These are phyloP conservation scores for Lindbergichthys nudifrons DNA, from an alignment of 2,797 vertebrate genomes.

Conservation along the genomic window DNA sequence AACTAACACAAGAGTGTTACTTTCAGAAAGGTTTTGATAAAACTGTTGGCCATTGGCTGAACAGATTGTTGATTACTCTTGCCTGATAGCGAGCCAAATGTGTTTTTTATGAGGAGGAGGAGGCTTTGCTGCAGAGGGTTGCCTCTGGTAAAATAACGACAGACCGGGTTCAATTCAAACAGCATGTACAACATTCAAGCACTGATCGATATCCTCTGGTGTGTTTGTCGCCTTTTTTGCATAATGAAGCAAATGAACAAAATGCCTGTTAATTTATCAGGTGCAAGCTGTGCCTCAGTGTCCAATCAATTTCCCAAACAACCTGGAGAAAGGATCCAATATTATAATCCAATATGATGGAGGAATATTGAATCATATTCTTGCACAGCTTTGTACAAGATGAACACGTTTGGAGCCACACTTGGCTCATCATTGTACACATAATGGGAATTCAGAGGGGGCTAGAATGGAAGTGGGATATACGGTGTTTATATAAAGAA, in stretches of 20 bases:
- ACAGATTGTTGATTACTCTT: slow-evolving; percentile 74
- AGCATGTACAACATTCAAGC: slow-evolving; percentile 66
- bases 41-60: slow-evolving; percentile 55
- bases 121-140: slow-evolving; percentile 29
- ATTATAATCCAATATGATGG: slow-evolving; percentile 53
- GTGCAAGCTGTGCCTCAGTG: slow-evolving; percentile 58
- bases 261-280: slow-evolving; percentile 80
- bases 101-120: slow-evolving; percentile 52
- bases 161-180: slow-evolving; percentile 57
- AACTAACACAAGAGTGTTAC: slow-evolving; percentile 39
- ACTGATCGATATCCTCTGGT: slow-evolving; percentile 78
- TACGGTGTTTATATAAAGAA: slow-evolving; percentile 41
- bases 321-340: slow-evolving; percentile 41
- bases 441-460: slow-evolving; percentile 37
- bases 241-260: slow-evolving; percentile 82
- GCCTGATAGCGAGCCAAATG: slow-evolving; percentile 58
- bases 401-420: slow-evolving; percentile 21
- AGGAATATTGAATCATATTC: slow-evolving; percentile 48
- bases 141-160: slow-evolving; percentile 56
- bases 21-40: slow-evolving; percentile 47
- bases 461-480: slow-evolving; percentile 44
- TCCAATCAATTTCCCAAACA: slow-evolving; percentile 73
- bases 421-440: slow-evolving; percentile 39
- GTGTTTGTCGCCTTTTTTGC: slow-evolving; percentile 70
- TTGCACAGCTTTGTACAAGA: slow-evolving; percentile 43